Base-by-base conservation (phyloP, 1,140 invertebrate genomes). In the Ephestia elutella region DNA sequence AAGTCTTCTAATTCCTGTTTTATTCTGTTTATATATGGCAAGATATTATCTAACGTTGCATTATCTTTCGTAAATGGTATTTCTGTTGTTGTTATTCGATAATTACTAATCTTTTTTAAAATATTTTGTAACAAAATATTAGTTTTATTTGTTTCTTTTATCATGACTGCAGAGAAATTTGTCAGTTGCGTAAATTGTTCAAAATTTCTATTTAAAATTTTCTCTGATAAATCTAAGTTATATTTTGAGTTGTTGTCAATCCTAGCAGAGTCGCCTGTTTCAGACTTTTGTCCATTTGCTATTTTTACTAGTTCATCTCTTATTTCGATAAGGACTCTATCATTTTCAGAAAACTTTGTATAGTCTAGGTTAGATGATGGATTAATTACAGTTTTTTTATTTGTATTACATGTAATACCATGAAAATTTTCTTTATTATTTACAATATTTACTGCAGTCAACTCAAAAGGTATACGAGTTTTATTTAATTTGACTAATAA, bases 381-480 rank as follows among this genome's bases (percentile, higher is more conserved):
- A 13, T 2, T 50, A 50, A 28, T 25, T 28, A 58, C 28, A 38
- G 13, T 10, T n/a, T 44, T 44, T 58, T 51, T 48, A 32, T 55
- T 21, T 13, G 19, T 63, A 55, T 68, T 70, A 62, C 77, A 78
- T 25, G 60, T 65, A 21, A 79, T 59, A n/a, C 77, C 77, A 53
- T 73, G 54, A 20, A 75, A 49, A 58, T 79, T 79, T 44, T 75
- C 68, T 35, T 56, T 38, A 13, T 63, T 49, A 53, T 66, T 60
- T 59, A 73, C 66, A 17, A 53, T 20, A 15, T 53, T 65, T 38
- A 74, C 50, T 49, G 71, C 63, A 55, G 68, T 75, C 38, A 78
- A 57, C 9, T 54, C 44, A 59, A 63, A 66, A 25, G 49, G 49
- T 7, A 38, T 11, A 44, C 35, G 8, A 38, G 28, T 54, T 57